Conservation (phyloP, 1,140 invertebrate species). For the Gryon sp. region DNA sequence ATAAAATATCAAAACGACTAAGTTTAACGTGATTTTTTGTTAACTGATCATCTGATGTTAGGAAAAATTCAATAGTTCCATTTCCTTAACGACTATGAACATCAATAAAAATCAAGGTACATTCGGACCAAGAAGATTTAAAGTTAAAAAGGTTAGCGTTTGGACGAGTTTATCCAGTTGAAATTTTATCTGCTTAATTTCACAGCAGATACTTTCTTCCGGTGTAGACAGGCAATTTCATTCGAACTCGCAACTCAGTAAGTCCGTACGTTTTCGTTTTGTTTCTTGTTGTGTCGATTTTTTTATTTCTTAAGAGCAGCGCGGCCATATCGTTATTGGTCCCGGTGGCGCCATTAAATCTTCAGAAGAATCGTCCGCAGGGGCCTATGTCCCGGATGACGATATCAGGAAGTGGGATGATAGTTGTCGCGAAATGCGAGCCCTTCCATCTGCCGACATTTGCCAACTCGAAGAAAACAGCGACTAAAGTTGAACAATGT, state of each 20-base stretch:
- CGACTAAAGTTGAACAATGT: slow-evolving; percentile 51
- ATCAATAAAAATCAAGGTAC: too few relatives aligned
- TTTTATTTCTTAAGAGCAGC: slow-evolving; percentile 16
- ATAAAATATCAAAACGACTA: too few relatives aligned
- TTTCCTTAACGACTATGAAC: too few relatives aligned
- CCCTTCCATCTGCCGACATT: slow-evolving; percentile 33
- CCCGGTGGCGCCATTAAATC: slow-evolving; percentile 54
- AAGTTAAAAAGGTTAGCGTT: slow-evolving; percentile 36
- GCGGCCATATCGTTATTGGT: slow-evolving; percentile 54
- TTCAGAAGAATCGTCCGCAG: slow-evolving; percentile 42
- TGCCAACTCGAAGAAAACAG: slow-evolving; percentile 44
- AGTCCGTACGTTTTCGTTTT: slow-evolving; percentile 6
- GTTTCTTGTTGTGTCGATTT: slow-evolving; percentile 22
- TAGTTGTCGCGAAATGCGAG: slow-evolving; percentile 38
- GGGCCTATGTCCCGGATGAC: slow-evolving; percentile 27
- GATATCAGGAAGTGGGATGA: slow-evolving; percentile 41
- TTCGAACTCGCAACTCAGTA: background rate
- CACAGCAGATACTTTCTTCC: slow-evolving; percentile 14
- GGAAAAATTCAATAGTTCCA: too few relatives aligned
- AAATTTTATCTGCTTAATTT: slow-evolving; percentile 43
- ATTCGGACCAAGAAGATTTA: slow-evolving; percentile 6
- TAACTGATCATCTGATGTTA: too few relatives aligned
- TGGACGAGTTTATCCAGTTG: slow-evolving; percentile 13
- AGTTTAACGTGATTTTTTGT: too few relatives aligned
- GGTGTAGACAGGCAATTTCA: slow-evolving; percentile 6